Evolutionary conservation across 2,113 vertebrate genomes (phyloP), one percentile per base, ranked within the genome.

Genomic region (Oophaga pumilio): DNA sequence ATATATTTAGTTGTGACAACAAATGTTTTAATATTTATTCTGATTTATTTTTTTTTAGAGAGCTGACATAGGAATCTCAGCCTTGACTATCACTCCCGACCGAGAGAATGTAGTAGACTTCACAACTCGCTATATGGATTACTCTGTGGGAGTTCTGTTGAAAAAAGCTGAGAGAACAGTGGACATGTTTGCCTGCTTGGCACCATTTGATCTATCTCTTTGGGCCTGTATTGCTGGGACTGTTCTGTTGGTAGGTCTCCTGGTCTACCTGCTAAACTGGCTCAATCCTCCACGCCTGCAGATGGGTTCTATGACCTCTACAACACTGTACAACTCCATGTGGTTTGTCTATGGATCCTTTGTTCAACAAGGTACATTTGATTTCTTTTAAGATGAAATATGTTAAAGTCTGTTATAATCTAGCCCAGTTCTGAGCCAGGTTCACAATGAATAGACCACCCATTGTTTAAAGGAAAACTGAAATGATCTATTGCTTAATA

Each of bases 341-440:
- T 99, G 98, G 98, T 98, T 99, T 79, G 98, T 99, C 86, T 99
- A 99, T 0, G 98, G 98, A 90, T 99, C 98, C 86, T 99, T 99
- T 87, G 97, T 99, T 50, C 98, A 99, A 14, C 98, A 99, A 97
- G 98, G 98, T 99, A 95, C 96, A 22, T 59, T 74, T 74, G 15
- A 59, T 13, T 69, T 26, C 10, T 28, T 43, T 73, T 73, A 73
- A 43, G 0, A 33, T 26, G 15, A 28, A 71, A 8, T 17, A 33
- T 71, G 26, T 71, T 28, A 17, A 43, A 13, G 43, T 43, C 2
- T 73, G 10, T 33, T 17, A 20, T 69, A 28, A 43, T 15, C 1
- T 73, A 14, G 2, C 5, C 33, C 50, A 50, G 6, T 18, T 2
- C 9, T 22, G 8, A 66, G 64, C 64, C 15, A 66, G 4, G 2